Base-by-base conservation (phyloP, 2,797 vertebrate genomes). In the Hyperoplus immaculatus region DNA sequence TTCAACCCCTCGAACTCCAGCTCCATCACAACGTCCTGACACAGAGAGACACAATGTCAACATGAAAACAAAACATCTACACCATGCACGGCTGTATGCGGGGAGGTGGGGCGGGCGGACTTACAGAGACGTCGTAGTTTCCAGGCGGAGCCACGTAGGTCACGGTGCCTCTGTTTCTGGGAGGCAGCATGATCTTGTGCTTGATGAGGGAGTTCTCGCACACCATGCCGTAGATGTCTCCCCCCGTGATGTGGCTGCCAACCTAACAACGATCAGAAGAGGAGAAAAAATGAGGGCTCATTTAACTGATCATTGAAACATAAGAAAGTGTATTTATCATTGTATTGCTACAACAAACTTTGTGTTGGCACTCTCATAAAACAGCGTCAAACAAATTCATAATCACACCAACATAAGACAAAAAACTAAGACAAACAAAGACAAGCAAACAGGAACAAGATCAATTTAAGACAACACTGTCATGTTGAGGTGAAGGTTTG, bases 151-250 rank as follows among this genome's bases (percentile, higher is more conserved):
- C 97, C 77, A 99, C 91, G 18, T 99, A 99, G 5, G 97, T 98
- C 50, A 99, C 97, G 0, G 97, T 99, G 68, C 98, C 98, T 86
- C 97, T 92, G 87, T 97, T 99, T 77, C 89, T 89, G 29, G 98
- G 97, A 0, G 98, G 98, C 71, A 99, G 94, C 98, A 99, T 98
- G 87, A 99, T 96, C 94, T 97, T 99, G 93, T 99, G 98, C 87
- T 89, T 98, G 91, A 99, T 99, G 68, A 99, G 97, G 1, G 98
- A 98, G 86, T 99, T 99, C 87, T 99, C 98, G 0, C 4, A 38
- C 75, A 94, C 93, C 53, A 81, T 78, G 58, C 86, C 86, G 90
- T 97, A 29, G 96, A 98, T 89, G 97, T 99, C 93, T 94, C 97
- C 93, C 3, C 98, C 97, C 59, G 98, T 99, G 87, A 99, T 96